Evolutionary conservation across 1,140 invertebrate species (phyloP), one percentile per base, ranked within the genome.

Genomic region (Panagrolaimus sp.): DNA sequence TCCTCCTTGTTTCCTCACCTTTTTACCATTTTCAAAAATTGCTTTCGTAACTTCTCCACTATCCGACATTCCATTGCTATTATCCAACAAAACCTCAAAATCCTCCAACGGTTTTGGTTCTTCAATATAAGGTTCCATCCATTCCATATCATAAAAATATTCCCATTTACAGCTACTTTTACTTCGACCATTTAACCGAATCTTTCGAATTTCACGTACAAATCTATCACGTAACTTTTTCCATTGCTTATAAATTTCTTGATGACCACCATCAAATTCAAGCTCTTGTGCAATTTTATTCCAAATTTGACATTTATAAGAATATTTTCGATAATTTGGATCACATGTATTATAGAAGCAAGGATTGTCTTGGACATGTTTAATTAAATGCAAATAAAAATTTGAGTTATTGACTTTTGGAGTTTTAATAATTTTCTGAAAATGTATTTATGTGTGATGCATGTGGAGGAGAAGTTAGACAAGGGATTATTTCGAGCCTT

Each of bases 201-300:
- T 46, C 67, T 75, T 74, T 27, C 72, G 51, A 45, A 76, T 76
- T 31, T 74, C 72, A 16, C 72, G 53, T 8, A 74, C 72, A 66
- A 72, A 74, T 8, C 72, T 25, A 43, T 74, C 72, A 14, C 72
- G 38, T 20, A 74, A 20, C 45, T 74, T 74, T 45, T 74, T 74
- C 72, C 72, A 74, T 47, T 74, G 72, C 43, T 74, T 74, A 47
- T 74, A 74, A 47, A 74, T 73, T 0, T 69, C 74, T 31, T 64
- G 72, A 20, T 76, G 57, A 67, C 20, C 11, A 61, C 70, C 70
- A 53, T 70, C 61, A 73, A 72, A 75, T 27, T 44, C 57, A n/a
- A 74, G 72, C 43, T 62, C 38, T n/a, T 74, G 73, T 13, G 75
- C 67, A 27, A 74, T 68, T 20, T 72, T 42, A 43, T 75, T 75